Percentiles rank a stretch among this genome's conserved stretches.
phyloP scores from a whole-genome alignment of 2,113 vertebrate genomes.

The Gobio gobio region DNA sequence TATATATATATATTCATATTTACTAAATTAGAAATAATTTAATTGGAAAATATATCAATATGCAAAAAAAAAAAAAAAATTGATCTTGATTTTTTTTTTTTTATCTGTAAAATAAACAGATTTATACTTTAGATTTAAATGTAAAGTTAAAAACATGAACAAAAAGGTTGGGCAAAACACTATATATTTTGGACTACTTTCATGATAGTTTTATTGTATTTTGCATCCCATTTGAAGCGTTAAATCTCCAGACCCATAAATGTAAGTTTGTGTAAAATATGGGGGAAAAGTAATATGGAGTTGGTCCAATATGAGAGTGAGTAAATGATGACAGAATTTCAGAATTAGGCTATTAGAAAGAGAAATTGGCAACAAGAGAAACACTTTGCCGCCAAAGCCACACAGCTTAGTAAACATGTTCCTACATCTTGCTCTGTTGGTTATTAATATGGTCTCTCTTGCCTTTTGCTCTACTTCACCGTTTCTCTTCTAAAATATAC shows the following conservation, averaged over 20 bases:
- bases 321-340: background rate
- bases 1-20: too few relatives aligned
- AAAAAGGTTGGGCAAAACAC: too few relatives aligned
- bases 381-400: background rate
- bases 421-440: conserved; percentile 4
- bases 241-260: background rate
- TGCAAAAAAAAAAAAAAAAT: too few relatives aligned
- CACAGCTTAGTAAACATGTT: background rate
- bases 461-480: background rate
- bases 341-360: background rate
- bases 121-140: too few relatives aligned
- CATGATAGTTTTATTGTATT: too few relatives aligned
- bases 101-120: too few relatives aligned
- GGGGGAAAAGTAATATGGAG: background rate
- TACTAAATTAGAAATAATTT: too few relatives aligned
- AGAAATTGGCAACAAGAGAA: background rate
- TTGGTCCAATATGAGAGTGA: background rate
- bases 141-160: too few relatives aligned
- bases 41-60: too few relatives aligned
- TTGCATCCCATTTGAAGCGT: background rate
- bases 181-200: too few relatives aligned
- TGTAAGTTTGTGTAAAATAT: background rate
- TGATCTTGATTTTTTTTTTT: too few relatives aligned
- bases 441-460: conserved; percentile 5
- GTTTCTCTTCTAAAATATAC: background rate